Percentiles rank a stretch among this genome's conserved stretches.
phyloP scores from a whole-genome alignment of 2,113 vertebrate species.

The Daubentonia madagascariensis region DNA sequence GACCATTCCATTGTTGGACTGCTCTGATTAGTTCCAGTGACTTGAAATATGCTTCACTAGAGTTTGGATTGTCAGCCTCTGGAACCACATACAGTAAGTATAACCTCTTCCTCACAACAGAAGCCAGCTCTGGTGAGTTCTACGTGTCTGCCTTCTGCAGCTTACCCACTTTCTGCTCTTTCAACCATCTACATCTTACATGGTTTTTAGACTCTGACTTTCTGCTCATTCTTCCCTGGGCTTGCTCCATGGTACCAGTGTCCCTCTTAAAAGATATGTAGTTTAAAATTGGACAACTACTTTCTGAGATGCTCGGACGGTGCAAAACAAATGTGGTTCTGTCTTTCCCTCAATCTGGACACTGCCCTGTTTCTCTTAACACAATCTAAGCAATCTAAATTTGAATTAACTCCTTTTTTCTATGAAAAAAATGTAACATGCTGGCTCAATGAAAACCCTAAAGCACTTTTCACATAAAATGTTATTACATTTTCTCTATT shows the following conservation, averaged over 20 bases:
- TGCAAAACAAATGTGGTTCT: neutral
- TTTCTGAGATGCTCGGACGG: neutral
- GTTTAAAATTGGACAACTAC: neutral
- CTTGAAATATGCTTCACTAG: neutral
- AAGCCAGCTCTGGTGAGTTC: neutral
- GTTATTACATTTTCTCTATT: neutral
- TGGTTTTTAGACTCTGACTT: neutral
- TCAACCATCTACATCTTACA: neutral
- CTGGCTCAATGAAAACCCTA: neutral
- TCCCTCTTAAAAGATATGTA: neutral
- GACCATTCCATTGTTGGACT: no score
- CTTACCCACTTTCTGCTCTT: neutral
- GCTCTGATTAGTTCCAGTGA: neutral
- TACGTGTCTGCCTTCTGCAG: neutral
- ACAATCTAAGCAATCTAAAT: neutral
- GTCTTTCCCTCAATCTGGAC: neutral
- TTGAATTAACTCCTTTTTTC: neutral
- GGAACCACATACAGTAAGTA: neutral
- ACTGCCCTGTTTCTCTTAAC: neutral
- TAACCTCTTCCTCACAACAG: neutral
- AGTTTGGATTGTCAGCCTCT: neutral
- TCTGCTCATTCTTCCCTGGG: neutral
- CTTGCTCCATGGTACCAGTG: neutral
- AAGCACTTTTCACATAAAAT: slow-evolving; percentile 5
- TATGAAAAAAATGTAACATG: neutral